Percentiles rank a stretch among this genome's conserved stretches.
Conservation (phyloP, 2,797 vertebrate species). For the Crenuchus spilurus region DNA sequence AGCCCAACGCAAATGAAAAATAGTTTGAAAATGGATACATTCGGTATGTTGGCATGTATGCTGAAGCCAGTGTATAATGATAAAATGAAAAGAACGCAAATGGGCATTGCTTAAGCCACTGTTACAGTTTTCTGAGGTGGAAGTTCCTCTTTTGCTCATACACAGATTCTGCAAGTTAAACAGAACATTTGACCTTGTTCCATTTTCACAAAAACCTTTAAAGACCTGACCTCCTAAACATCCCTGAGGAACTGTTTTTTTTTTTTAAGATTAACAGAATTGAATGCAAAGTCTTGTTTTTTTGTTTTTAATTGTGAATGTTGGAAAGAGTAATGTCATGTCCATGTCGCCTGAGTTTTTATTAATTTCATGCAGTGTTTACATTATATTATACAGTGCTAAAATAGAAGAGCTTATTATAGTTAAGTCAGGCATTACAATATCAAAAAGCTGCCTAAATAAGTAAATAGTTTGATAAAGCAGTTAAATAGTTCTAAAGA, state of each 20-base stretch:
- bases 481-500: background rate
- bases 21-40: background rate
- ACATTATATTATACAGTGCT: slow-evolving; percentile 4
- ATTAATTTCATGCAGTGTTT: slow-evolving; percentile 7
- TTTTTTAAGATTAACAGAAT: background rate
- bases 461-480: slow-evolving; percentile 1
- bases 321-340: background rate
- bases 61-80: background rate
- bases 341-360: background rate
- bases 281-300: background rate
- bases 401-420: slow-evolving; percentile 10
- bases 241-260: no score
- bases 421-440: background rate
- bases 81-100: background rate
- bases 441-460: background rate
- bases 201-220: no score
- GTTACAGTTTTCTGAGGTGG: background rate
- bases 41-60: background rate
- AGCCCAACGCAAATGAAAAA: background rate
- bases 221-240: no score
- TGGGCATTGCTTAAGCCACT: background rate
- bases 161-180: background rate
- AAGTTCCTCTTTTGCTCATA: background rate
- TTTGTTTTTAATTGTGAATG: background rate
- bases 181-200: background rate